Conservation (phyloP, 2,797 vertebrate species). For the Phrynocephalus guinanensis region DNA sequence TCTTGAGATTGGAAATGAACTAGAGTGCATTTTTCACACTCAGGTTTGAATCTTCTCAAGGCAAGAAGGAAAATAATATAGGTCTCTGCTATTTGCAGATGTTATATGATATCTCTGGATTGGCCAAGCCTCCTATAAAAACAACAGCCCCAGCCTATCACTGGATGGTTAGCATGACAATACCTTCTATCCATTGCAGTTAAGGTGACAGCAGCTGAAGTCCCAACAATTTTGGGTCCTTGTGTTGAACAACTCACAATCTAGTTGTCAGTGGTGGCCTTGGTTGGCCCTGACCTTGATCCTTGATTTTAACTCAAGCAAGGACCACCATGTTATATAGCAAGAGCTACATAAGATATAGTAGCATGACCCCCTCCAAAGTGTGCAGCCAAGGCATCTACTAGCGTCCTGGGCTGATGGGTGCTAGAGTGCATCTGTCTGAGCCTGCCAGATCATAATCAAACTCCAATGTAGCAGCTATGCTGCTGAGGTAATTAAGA, state of each 20-base stretch:
- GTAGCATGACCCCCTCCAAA: no score
- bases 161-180: background rate
- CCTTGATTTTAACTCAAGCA: background rate
- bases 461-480: background rate
- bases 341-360: no score
- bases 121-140: background rate
- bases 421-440: background rate
- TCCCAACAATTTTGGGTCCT: no score
- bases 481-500: no score
- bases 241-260: no score
- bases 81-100: background rate
- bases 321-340: background rate
- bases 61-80: background rate
- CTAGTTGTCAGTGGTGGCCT: no score
- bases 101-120: background rate
- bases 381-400: background rate
- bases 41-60: background rate
- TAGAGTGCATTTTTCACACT: background rate
- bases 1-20: background rate
- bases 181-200: no score
- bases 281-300: background rate
- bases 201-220: background rate
- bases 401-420: background rate
- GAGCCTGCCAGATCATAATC: background rate
- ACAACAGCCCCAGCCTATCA: background rate